phyloP scores from a whole-genome alignment of 2,797 vertebrate genomes.

The Mus caroli region DNA sequence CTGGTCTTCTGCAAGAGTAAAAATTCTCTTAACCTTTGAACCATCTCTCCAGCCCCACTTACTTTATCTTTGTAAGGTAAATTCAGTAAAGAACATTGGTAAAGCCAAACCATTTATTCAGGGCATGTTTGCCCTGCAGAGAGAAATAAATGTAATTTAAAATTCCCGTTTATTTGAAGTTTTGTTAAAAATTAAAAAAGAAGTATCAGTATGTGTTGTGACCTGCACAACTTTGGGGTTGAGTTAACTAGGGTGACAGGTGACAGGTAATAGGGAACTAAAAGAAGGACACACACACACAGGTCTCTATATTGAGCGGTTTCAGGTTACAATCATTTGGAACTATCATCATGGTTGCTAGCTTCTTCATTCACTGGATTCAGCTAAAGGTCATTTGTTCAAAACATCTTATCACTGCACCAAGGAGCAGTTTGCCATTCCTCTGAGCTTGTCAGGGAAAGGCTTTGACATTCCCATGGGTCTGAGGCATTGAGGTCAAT shows the following conservation, averaged over 20 bases:
- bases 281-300: not conserved
- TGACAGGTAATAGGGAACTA: not conserved
- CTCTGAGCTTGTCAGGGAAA: not conserved
- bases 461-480: not conserved
- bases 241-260: not conserved
- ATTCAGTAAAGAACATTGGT: not conserved
- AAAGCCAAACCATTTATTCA: not conserved
- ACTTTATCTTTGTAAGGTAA: not conserved
- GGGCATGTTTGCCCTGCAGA: not conserved
- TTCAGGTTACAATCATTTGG: not conserved
- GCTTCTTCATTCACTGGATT: not conserved
- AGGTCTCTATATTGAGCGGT: not conserved
- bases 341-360: no score
- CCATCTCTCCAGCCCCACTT: not conserved
- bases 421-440: not conserved
- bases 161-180: conserved; percentile 36
- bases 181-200: conserved; percentile 1
- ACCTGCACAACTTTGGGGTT: not conserved
- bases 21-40: not conserved
- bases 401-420: no score
- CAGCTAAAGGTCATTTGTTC: no score
- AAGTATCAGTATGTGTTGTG: not conserved
- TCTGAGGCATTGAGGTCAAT: no score
- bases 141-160: not conserved
- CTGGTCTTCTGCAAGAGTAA: not conserved